Conservation (phyloP, 1,140 invertebrate species). For the Lordiphosa stackelbergi region DNA sequence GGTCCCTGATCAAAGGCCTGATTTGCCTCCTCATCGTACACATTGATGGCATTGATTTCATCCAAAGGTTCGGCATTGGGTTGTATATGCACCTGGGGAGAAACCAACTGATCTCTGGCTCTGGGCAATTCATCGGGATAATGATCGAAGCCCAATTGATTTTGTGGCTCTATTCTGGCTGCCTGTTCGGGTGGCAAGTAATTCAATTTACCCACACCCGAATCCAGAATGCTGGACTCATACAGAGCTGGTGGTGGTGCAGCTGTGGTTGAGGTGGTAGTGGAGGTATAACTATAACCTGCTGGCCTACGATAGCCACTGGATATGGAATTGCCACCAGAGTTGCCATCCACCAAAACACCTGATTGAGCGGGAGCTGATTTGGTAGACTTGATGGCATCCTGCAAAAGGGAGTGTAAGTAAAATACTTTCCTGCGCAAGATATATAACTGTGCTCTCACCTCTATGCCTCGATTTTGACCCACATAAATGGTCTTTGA, state of each 20-base stretch:
- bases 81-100: slow-evolving; percentile 49
- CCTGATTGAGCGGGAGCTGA: slow-evolving; percentile 82
- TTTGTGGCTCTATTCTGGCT: slow-evolving; percentile 61
- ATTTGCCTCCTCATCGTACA: slow-evolving; percentile 66
- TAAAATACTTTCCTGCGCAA: too few relatives aligned
- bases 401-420: slow-evolving; percentile 61
- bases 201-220: slow-evolving; percentile 64
- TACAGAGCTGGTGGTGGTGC: slow-evolving; percentile 37
- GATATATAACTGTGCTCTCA: too few relatives aligned
- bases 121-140: slow-evolving; percentile 69
- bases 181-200: slow-evolving; percentile 75
- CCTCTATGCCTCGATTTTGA: slow-evolving; percentile 81
- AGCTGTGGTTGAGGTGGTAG: slow-evolving; percentile 56
- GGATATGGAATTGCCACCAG: slow-evolving; percentile 43
- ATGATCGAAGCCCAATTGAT: slow-evolving; percentile 70
- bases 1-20: slow-evolving; percentile 43
- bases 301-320: slow-evolving; percentile 36
- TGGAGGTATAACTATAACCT: slow-evolving; percentile 36
- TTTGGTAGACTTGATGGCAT: slow-evolving; percentile 85
- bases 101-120: slow-evolving; percentile 35
- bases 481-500: slow-evolving; percentile 89
- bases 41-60: slow-evolving; percentile 58
- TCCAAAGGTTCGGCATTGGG: slow-evolving; percentile 48
- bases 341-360: slow-evolving; percentile 79
- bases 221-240: slow-evolving; percentile 36